Evolutionary conservation across 2,888 invertebrate species (phyloP).

Genomic region (Pyralis farinalis): DNA sequence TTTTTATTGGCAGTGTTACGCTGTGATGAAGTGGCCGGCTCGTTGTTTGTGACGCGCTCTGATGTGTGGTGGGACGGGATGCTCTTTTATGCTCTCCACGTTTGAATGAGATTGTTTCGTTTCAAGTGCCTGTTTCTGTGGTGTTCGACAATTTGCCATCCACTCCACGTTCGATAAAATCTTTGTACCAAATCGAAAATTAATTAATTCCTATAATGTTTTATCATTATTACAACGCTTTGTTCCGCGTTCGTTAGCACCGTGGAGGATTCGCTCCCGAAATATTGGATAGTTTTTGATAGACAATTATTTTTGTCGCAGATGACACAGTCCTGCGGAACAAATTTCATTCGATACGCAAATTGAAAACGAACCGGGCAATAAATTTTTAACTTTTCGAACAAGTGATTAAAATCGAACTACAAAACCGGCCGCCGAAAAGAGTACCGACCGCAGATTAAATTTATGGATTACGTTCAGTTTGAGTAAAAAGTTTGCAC

Average conservation of each 20-base stretch:
- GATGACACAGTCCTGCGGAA: conserved; percentile 24
- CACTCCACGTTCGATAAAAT: conserved; percentile 7
- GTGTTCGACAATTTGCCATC: conserved; percentile 20
- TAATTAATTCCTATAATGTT: background rate
- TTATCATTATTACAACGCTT: background rate
- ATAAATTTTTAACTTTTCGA: conserved; percentile 74
- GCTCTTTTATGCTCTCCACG: conserved; percentile 63
- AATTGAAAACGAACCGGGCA: conserved; percentile 62
- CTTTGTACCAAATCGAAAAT: background rate
- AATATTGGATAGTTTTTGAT: conserved; percentile 25
- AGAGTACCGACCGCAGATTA: conserved; percentile 63
- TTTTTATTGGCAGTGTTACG: conserved; percentile 70
- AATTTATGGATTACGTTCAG: conserved; percentile 64
- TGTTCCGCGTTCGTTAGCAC: no score
- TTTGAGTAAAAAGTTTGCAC: conserved; percentile 48
- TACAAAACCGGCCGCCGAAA: conserved; percentile 63
- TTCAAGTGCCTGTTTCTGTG: conserved; percentile 34
- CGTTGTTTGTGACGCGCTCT: conserved; percentile 73
- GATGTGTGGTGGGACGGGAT: conserved; percentile 63
- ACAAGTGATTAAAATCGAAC: conserved; percentile 72
- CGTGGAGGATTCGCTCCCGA: no score
- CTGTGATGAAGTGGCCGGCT: conserved; percentile 74
- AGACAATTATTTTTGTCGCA: conserved; percentile 42
- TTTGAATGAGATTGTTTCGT: conserved; percentile 53
- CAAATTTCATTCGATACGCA: conserved; percentile 46